A percentile compares a stretch with the other conserved stretches of the same genome.
Evolutionary conservation across 2,888 invertebrate species (phyloP).

Genomic region (Erebia aethiops): DNA sequence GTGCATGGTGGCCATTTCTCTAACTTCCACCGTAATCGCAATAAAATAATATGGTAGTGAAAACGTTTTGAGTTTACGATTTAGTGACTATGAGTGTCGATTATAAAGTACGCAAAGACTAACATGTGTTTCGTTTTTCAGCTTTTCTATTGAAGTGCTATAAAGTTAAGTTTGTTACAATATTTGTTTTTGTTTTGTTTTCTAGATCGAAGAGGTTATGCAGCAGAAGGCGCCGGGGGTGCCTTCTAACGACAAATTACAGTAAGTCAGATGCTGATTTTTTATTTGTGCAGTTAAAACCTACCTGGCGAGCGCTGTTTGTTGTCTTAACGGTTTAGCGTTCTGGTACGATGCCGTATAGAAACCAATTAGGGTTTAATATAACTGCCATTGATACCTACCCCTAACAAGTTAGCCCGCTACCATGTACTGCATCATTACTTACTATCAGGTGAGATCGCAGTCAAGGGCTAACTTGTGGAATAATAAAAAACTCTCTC

Average conservation of each 20-base stretch:
- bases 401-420: too few species aligned
- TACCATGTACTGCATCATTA: too few species aligned
- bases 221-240: constrained; percentile 79
- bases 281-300: too few species aligned
- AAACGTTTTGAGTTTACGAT: background rate
- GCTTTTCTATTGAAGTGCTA: too few species aligned
- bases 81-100: constrained; percentile 11
- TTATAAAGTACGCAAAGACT: constrained; percentile 25
- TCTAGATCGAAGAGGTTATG: constrained; percentile 81
- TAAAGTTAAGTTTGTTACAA: constrained; percentile 5
- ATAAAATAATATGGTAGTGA: constrained; percentile 3
- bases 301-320: too few species aligned
- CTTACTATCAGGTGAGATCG: too few species aligned
- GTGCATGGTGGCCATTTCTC: constrained; percentile 29
- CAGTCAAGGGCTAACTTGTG: too few species aligned
- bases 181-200: constrained; percentile 44
- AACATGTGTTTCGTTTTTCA: background rate
- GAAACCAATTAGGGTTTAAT: too few species aligned
- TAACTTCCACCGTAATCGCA: background rate
- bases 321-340: too few species aligned
- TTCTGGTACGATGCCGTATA: too few species aligned
- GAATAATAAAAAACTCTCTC: too few species aligned
- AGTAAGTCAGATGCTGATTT: constrained; percentile 53
- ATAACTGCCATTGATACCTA: too few species aligned
- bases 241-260: constrained; percentile 67